phyloP scores from a whole-genome alignment of 2,113 vertebrate genomes.

The Bujurquina vittata region DNA sequence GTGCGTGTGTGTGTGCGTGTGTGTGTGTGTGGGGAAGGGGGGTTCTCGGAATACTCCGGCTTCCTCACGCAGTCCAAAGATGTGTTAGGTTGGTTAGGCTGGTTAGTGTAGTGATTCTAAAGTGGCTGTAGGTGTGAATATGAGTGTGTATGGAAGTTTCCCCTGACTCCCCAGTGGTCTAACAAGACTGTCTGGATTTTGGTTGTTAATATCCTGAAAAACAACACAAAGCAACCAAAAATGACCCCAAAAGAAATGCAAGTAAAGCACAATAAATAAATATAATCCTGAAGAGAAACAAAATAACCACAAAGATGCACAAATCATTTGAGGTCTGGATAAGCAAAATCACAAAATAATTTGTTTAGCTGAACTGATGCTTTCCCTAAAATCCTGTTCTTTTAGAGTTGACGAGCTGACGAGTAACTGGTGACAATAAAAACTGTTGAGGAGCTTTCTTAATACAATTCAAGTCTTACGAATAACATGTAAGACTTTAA shows the following conservation, averaged over 20 bases:
- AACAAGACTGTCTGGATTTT: neutral
- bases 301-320: neutral
- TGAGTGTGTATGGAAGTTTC: too few relatives aligned
- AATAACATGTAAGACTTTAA: neutral
- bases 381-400: neutral
- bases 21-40: too few relatives aligned
- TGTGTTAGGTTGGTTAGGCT: neutral
- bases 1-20: too few relatives aligned
- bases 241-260: neutral
- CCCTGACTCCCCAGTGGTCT: neutral
- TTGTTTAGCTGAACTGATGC: neutral
- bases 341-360: neutral
- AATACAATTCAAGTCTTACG: neutral
- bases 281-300: neutral
- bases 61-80: neutral
- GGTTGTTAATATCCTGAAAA: neutral
- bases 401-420: neutral
- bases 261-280: neutral
- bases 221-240: neutral
- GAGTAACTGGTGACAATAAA: neutral
- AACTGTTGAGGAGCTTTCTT: neutral
- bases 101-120: neutral
- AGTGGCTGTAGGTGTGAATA: neutral
- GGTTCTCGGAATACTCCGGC: fast-evolving
- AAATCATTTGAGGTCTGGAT: neutral